Conservation (phyloP, 2,797 vertebrate species). For the Carapus acus region DNA sequence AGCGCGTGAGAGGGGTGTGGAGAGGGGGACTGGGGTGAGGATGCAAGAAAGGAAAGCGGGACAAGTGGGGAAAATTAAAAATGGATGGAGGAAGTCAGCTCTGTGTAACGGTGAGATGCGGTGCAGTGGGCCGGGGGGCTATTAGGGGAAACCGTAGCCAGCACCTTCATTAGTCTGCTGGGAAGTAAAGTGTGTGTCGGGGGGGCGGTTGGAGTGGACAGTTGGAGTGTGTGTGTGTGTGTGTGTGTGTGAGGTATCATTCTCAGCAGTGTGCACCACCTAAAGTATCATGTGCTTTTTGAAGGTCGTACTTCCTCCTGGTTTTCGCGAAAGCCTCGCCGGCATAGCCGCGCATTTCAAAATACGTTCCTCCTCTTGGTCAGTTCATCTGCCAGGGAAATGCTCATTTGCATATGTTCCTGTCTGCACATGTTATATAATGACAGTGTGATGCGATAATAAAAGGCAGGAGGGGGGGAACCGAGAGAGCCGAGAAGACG, state of each 20-base stretch:
- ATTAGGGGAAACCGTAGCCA: slow-evolving; percentile 65
- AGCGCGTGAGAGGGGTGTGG: no score
- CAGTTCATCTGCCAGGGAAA: no score
- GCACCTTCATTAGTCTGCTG: slow-evolving; percentile 21
- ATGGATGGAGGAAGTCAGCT: slow-evolving; percentile 59
- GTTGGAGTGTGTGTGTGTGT: not conserved
- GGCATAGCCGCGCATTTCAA: no score
- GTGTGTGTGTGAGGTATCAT: slow-evolving; percentile 8
- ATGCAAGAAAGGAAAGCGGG: not conserved
- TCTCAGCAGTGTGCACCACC: slow-evolving; percentile 7
- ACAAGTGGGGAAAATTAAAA: slow-evolving; percentile 51
- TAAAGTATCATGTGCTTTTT: slow-evolving; percentile 6
- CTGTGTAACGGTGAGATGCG: slow-evolving; percentile 58
- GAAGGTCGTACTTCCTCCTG: slow-evolving; percentile 10
- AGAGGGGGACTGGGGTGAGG: not conserved
- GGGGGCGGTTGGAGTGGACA: not conserved
- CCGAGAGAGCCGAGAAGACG: slow-evolving; percentile 51
- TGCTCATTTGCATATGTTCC: no score
- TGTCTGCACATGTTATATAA: no score
- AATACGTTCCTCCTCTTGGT: no score
- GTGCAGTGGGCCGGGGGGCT: slow-evolving; percentile 39
- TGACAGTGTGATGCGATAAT: no score
- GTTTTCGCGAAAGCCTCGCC: no score
- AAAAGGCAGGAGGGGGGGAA: slow-evolving; percentile 1
- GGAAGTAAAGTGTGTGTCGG: not conserved